phyloP scores from a whole-genome alignment of 2,797 vertebrate genomes.

The Masticophis lateralis region DNA sequence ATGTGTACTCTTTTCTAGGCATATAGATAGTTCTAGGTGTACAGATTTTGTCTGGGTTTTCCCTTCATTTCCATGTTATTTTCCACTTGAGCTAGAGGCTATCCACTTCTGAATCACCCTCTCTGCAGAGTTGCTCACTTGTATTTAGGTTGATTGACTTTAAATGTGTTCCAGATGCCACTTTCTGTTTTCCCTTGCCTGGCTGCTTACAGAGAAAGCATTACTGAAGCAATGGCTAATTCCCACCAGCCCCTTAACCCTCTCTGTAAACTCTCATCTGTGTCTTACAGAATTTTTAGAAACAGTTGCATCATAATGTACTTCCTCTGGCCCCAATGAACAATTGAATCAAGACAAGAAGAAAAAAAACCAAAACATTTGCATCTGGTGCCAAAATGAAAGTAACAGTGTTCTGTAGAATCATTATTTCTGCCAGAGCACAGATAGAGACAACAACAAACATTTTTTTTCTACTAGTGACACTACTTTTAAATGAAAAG shows the following conservation, averaged over 20 bases:
- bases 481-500: neutral
- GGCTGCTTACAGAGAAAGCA: slow-evolving; percentile 3
- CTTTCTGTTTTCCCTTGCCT: neutral
- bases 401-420: neutral
- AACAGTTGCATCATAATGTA: neutral
- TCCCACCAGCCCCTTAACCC: neutral
- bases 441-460: neutral
- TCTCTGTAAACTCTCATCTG: neutral
- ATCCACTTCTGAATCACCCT: slow-evolving; percentile 2
- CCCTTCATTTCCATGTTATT: neutral
- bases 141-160: slow-evolving; percentile 28
- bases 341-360: neutral
- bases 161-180: neutral
- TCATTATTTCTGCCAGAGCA: neutral
- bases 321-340: neutral
- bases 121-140: neutral
- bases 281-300: slow-evolving; percentile 9
- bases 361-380: neutral
- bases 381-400: neutral
- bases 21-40: neutral
- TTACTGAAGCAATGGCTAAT: neutral
- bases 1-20: neutral
- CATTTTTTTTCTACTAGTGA: neutral
- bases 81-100: neutral
- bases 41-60: neutral